Evolutionary conservation across 30 jellyfish, hydroid and myxozoan genomes (phyloP).

Genomic region (Clytia hemisphaerica): DNA sequence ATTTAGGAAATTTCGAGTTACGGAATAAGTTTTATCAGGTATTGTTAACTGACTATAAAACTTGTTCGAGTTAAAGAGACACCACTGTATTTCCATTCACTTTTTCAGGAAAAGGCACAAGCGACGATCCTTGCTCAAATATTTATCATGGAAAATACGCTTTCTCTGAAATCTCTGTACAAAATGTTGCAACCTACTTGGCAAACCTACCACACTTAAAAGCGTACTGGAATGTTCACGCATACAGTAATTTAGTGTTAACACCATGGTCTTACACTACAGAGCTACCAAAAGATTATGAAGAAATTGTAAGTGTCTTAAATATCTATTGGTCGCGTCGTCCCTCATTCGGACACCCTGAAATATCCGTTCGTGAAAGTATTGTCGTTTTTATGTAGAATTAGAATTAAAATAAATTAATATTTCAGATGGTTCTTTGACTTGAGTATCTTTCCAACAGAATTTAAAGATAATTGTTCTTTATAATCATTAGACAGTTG

Average conservation of each 20-base stretch:
- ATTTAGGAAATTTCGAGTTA: no score
- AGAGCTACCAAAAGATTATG: slow-evolving; percentile 41
- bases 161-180: slow-evolving; percentile 86
- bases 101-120: slow-evolving; percentile 71
- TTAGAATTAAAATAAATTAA: no score
- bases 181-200: slow-evolving; percentile 56
- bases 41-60: no score
- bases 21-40: no score
- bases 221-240: slow-evolving; percentile 86
- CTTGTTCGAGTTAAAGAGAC: no score
- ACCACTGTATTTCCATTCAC: no score
- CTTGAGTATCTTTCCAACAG: no score
- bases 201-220: slow-evolving; percentile 18
- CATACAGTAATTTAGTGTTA: slow-evolving; percentile 91
- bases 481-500: no score
- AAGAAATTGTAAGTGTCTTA: slow-evolving; percentile 62
- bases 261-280: slow-evolving; percentile 96
- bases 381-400: no score
- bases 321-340: neutral
- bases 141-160: slow-evolving; percentile 78
- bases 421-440: no score
- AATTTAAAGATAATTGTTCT: no score
- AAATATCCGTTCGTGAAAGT: neutral
- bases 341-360: neutral
- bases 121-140: slow-evolving; percentile 59